phyloP scores from a whole-genome alignment of 2,888 invertebrate species.

The Erynnis tages region DNA sequence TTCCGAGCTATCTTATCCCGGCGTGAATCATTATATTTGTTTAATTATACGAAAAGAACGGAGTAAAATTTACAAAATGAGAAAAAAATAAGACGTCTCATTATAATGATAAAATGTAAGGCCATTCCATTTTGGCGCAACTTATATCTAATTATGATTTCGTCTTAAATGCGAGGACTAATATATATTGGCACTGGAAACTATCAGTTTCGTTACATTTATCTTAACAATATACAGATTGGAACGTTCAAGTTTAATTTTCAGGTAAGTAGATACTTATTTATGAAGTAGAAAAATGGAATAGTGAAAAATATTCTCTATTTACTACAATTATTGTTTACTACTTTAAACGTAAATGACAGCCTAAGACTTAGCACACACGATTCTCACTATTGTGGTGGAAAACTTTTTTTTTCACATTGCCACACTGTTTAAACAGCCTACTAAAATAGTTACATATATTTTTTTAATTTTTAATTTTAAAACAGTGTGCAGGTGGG shows the following conservation, averaged over 20 bases:
- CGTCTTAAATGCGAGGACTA: constrained; percentile 69
- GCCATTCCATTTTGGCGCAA: constrained; percentile 2
- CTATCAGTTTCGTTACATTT: constrained; percentile 46
- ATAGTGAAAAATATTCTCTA: constrained; percentile 11
- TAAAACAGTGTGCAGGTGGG: constrained; percentile 9
- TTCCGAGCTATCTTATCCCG: too few relatives aligned
- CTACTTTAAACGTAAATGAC: constrained; percentile 20
- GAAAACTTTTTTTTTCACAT: constrained; percentile 6
- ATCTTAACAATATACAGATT: constrained; percentile 49
- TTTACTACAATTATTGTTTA: neutral
- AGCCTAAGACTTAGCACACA: constrained; percentile 33
- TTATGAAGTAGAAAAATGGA: constrained; percentile 28
- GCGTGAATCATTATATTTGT: too few relatives aligned
- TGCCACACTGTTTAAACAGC: neutral
- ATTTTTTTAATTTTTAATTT: too few relatives aligned
- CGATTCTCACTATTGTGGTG: constrained; percentile 20
- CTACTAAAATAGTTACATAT: too few relatives aligned
- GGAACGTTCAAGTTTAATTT: constrained; percentile 51
- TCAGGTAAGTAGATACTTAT: too few relatives aligned
- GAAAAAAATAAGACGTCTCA: too few relatives aligned
- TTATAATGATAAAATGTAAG: too few relatives aligned
- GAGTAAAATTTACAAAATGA: too few relatives aligned
- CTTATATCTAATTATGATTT: constrained; percentile 25
- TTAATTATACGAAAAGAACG: too few relatives aligned
- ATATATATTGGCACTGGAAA: constrained; percentile 60